Evolutionary conservation across 1,140 invertebrate species (phyloP).

Genomic region (Chymomyza costata): DNA sequence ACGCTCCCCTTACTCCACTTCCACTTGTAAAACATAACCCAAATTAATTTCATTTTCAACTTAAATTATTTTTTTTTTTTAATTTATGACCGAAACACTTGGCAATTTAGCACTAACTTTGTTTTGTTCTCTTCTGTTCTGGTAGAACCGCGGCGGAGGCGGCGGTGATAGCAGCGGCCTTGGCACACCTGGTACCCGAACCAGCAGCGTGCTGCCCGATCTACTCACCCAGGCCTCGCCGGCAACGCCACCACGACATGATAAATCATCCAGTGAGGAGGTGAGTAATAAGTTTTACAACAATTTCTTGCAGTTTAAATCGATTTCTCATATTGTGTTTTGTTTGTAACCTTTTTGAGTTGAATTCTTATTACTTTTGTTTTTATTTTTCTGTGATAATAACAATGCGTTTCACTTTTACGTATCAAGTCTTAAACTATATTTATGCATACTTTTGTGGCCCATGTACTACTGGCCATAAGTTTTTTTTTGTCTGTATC

Average conservation of each 20-base stretch:
- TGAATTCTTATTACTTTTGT: slow-evolving; percentile 24
- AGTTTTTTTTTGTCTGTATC: too few species aligned
- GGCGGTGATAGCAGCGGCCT: slow-evolving; percentile 80
- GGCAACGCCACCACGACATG: slow-evolving; percentile 88
- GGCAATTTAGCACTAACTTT: slow-evolving; percentile 25
- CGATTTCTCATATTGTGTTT: slow-evolving; percentile 56
- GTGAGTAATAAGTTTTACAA: slow-evolving; percentile 78
- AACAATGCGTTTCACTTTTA: too few species aligned
- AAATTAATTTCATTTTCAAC: slow-evolving; percentile 7
- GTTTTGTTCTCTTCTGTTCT: slow-evolving; percentile 6
- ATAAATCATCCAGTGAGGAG: slow-evolving; percentile 96
- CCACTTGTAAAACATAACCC: too few species aligned
- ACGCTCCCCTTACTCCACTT: too few species aligned
- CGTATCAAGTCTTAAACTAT: too few species aligned
- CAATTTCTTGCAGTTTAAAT: slow-evolving; percentile 25
- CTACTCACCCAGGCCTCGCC: slow-evolving; percentile 90
- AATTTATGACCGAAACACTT: slow-evolving; percentile 27
- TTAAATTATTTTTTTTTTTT: slow-evolving; percentile 35
- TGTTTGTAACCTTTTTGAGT: slow-evolving; percentile 34
- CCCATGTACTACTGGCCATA: too few species aligned
- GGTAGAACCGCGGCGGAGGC: slow-evolving; percentile 12
- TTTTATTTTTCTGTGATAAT: slow-evolving; percentile 40
- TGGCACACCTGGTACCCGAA: slow-evolving; percentile 84
- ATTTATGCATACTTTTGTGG: too few species aligned
- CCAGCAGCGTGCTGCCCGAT: slow-evolving; percentile 94